Conservation (phyloP, 2,797 vertebrate genomes). For the Lutjanus argentimaculatus region DNA sequence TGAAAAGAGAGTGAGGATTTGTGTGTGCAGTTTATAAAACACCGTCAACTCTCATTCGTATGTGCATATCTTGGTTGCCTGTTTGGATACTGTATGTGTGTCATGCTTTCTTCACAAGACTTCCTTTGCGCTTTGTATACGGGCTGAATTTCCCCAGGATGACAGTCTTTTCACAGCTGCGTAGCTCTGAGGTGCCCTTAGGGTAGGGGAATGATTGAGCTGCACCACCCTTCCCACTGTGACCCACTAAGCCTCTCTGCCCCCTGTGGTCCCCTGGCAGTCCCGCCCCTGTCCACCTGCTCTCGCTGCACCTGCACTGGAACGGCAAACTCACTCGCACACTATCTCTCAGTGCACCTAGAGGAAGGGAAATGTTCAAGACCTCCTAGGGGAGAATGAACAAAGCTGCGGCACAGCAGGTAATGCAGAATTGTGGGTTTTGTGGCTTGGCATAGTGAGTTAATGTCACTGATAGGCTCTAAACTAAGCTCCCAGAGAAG, state of each 20-base stretch:
- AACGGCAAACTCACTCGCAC: conserved; percentile 28
- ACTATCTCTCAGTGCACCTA: conserved; percentile 34
- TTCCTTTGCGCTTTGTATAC: conserved; percentile 26
- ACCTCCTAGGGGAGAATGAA: conserved; percentile 41
- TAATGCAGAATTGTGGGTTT: conserved; percentile 34
- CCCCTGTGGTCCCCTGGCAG: conserved; percentile 56
- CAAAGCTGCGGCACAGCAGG: conserved; percentile 49
- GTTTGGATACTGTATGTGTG: background rate
- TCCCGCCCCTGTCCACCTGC: conserved; percentile 65
- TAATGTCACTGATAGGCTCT: conserved; percentile 34
- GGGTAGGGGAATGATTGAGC: conserved; percentile 76
- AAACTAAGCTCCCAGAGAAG: conserved; percentile 30
- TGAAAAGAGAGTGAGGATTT: conserved; percentile 10
- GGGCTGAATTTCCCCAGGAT: conserved; percentile 49
- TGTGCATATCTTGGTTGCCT: conserved; percentile 14
- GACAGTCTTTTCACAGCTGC: conserved; percentile 69
- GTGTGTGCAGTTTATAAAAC: conserved; percentile 35
- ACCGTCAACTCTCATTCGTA: conserved; percentile 34
- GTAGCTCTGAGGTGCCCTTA: conserved; percentile 61
- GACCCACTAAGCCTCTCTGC: conserved; percentile 68
- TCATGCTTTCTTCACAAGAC: conserved; percentile 37
- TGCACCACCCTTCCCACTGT: conserved; percentile 68
- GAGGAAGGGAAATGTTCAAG: conserved; percentile 38
- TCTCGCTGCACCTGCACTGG: conserved; percentile 64
- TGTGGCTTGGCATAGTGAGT: conserved; percentile 13